Base-by-base conservation (phyloP, 1,140 invertebrate genomes). In the Bombyx mandarina region DNA sequence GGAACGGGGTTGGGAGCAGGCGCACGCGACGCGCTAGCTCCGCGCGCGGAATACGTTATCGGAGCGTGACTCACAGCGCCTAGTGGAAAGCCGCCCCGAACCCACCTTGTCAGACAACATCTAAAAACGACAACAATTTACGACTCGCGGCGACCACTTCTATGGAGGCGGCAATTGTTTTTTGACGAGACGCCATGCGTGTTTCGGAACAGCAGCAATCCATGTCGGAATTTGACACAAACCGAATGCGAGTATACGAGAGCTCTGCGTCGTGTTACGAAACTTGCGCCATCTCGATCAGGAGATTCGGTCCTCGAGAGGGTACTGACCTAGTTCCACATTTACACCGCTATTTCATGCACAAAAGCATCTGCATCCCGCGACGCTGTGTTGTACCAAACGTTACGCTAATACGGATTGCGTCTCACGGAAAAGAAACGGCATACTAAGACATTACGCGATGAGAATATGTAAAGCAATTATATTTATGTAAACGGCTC, bases 321-420 rank as follows among this genome's bases (percentile, higher is more conserved):
- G 75, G 73, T 81, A 80, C 68, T 81, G 83, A 84, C 83, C 83
- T 78, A 82, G 71, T 79, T 82, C 75, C 81, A 77, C 71, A 77
- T 80, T 82, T 80, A 79, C 72, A 79, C 77, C 74, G 73, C 73
- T 83, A 82, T 84, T 79, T 80, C 79, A 82, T 79, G 72, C 76
- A 72, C 70, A 74, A 72, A 69, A 76, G 67, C 75, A 73, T 80
- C 18, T 52, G 51, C 42, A 42, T 8, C 26, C 52, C 35, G 43
- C 18, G 53, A 45, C 43, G 44, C 50, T 35, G 18, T 51, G 50
- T 51, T 51, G 26, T 7, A 35, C 8, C 26, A 26, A 35, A 6
- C 18, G 42, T 35, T 35, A 26, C 18, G 50, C 8, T 50, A 35
- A 35, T 35, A 35, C 4, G 26, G 26, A 35, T 35, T 35, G 26